Evolutionary conservation across 2,113 vertebrate genomes (phyloP).

Genomic region (Cariama cristata): DNA sequence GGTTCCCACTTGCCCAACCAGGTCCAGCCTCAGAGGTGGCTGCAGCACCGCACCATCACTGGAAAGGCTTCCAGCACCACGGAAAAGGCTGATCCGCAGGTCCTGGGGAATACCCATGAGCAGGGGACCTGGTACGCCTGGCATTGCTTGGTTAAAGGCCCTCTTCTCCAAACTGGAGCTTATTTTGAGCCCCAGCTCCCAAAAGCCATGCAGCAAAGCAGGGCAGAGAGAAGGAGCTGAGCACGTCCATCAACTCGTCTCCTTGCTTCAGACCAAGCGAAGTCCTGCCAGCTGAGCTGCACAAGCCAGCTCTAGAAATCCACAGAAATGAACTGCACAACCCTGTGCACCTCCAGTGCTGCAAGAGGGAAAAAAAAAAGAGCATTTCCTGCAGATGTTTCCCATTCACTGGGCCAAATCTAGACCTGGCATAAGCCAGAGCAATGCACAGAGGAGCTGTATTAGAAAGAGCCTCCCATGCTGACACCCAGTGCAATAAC

Average conservation of each 20-base stretch:
- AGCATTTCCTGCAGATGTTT: neutral
- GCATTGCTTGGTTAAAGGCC: neutral
- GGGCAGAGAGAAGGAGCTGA: neutral
- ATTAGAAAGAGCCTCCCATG: neutral
- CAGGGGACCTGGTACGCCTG: neutral
- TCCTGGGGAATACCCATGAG: neutral
- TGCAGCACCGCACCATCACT: accelerated
- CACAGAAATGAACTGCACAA: neutral
- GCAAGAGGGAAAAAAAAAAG: neutral
- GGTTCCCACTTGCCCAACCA: neutral
- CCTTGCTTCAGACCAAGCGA: accelerated
- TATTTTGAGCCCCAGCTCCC: neutral
- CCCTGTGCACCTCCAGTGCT: neutral
- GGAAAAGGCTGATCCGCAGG: neutral
- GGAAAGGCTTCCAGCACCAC: neutral
- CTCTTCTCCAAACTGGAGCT: neutral
- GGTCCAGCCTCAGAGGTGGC: accelerated
- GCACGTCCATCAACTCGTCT: accelerated
- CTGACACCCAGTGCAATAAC: neutral
- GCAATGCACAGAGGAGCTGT: neutral
- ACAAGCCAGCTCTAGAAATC: neutral
- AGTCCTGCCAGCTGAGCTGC: neutral
- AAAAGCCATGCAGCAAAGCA: accelerated
- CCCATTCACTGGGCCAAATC: neutral
- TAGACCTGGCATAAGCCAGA: neutral